Evolutionary conservation across 23 tunicate species (phyloP), one percentile per base, ranked within the genome.

Genomic region (Halocynthia roretzi): DNA sequence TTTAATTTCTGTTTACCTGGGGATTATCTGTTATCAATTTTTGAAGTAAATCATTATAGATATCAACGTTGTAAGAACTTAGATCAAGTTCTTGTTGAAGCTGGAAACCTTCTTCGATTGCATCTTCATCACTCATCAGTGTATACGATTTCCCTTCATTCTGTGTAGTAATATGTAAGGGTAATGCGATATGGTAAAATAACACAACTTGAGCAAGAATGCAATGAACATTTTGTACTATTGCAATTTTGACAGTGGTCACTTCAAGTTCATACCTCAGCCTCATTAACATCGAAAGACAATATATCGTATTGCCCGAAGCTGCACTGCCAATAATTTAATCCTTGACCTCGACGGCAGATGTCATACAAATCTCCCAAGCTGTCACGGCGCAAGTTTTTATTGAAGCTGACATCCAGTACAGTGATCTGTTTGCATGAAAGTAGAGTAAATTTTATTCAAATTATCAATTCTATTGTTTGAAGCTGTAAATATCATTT

Each of bases 341-440:
- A 71, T 44, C 76, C 76, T 71, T 71, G 76, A 17, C 76, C 76
- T 11, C 76, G 76, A 71, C 49, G 49, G 64, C 76, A 71, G 4
- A 71, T 50, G 12, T 6, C 51, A 50, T 71, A 56, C 51, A 71
- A 4, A 56, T 71, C 49, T 10, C 5, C 49, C 76, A 71, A 44
- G 76, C 76, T 5, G 15, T 71, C 56, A 11, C 5, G 49, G 10
- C 54, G 56, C 15, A 71, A 56, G 56, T 50, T 71, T 11, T 56
- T 48, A 40, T 71, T 71, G 64, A 71, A 71, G 56, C 76, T 40
- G 56, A 71, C 76, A 17, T 71, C 76, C 19, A 71, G 51, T 2
- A 5, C 76, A 10, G 76, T 71, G 10, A 71, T 71, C 76, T 71
- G 56, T 31, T 31, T 31, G 44, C 44, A 31, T 40, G 5, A 5